Evolutionary conservation across 2,888 invertebrate genomes (phyloP).

Genomic region (Myopa testacea): DNA sequence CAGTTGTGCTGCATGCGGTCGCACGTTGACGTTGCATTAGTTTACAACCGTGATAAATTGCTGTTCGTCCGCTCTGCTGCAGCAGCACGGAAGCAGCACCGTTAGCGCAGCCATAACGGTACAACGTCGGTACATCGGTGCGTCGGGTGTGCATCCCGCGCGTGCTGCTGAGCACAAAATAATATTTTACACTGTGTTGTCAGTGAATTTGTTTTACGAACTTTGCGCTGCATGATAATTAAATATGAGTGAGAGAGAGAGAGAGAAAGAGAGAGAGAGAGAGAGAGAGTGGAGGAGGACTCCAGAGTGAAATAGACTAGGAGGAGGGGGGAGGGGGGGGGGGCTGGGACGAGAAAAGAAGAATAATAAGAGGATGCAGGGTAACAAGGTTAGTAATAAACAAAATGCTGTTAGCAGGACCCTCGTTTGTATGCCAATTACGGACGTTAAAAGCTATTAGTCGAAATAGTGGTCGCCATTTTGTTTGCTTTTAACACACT

Average conservation of each 20-base stretch:
- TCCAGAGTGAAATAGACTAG: neutral
- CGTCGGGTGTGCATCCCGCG: too few relatives aligned
- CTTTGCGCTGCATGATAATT: constrained; percentile 37
- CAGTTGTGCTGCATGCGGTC: constrained; percentile 18
- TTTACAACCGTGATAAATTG: constrained; percentile 36
- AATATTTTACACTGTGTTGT: constrained; percentile 42
- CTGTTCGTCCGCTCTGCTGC: constrained; percentile 10
- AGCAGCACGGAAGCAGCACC: neutral
- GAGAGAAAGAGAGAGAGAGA: neutral
- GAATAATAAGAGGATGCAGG: neutral
- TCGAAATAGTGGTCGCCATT: constrained; percentile 62
- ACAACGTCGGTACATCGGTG: neutral
- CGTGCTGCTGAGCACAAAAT: constrained; percentile 8
- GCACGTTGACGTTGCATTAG: constrained; percentile 35
- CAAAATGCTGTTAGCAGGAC: neutral
- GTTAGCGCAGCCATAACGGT: neutral
- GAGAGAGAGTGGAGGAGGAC: neutral
- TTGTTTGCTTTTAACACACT: constrained; percentile 50
- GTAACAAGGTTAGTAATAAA: neutral
- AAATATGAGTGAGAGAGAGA: neutral
- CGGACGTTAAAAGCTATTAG: constrained; percentile 61
- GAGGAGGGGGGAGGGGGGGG: neutral
- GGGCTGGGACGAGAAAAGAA: too few relatives aligned
- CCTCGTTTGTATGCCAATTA: constrained; percentile 23
- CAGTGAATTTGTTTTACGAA: constrained; percentile 54